Base-by-base conservation (phyloP, 2,113 vertebrate genomes). In the Corvus cornix region DNA sequence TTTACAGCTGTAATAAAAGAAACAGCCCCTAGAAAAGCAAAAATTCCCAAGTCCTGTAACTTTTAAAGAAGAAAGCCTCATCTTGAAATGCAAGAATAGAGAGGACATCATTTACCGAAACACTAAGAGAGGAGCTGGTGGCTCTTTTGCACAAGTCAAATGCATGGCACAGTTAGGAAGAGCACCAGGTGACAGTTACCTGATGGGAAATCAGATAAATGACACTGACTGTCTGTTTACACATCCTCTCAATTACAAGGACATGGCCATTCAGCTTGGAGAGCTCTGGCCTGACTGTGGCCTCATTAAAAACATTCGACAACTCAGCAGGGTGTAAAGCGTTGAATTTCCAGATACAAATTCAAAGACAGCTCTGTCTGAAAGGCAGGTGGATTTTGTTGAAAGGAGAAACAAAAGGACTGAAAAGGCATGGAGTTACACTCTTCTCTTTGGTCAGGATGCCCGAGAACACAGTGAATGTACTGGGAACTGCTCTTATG, bases 201-300 rank as follows among this genome's bases (percentile, higher is more conserved):
- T 90, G 92, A 93, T 85, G 64, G 92, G 83, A 93, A 92, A 92
- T 92, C 72, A 90, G 87, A 94, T 80, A 90, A 90, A 87, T 81
- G 88, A 81, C 79, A 87, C 56, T 0, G 23, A 70, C 90, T 77
- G 82, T 48, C 84, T 91, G 88, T 94, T 94, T 94, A 96, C 93
- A 93, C 72, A 68, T 88, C 72, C 77, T 76, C 63, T 81, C 90
- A 78, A 13, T 72, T 93, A 81, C 84, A 84, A 90, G 76, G 73
- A 84, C 90, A 75, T 0, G 1, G 82, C 67, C 72, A 69, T 86
- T 94, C 90, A 78, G 64, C 75, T 74, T 3, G 5, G 82, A 70
- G 56, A 84, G 76, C 79, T 68, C 60, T 83, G 76, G 79, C 90
- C 82, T 75, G 79, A 30, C 85, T 77, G 79, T 44, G 79, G 73